These are phyloP conservation scores for Isoperla grammatica DNA, from an alignment of 2,888 invertebrate species.

Conservation along the genomic window DNA sequence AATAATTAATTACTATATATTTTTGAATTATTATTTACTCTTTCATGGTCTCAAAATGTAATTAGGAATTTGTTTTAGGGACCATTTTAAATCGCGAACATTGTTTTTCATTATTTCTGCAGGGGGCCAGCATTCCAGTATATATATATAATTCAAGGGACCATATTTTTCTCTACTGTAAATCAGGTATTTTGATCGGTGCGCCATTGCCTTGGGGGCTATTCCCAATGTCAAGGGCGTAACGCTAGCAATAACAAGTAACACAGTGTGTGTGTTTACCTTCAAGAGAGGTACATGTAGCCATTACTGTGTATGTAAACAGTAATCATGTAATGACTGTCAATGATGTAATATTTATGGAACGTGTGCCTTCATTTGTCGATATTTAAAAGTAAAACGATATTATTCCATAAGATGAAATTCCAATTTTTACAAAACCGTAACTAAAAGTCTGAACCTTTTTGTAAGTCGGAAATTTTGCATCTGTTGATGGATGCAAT, in stretches of 20 bases:
- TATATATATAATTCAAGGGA: neutral
- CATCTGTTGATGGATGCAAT: too few species aligned
- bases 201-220: too few species aligned
- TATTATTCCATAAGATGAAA: neutral
- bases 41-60: conserved; percentile 16
- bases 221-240: too few species aligned
- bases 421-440: conserved; percentile 7
- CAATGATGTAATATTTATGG: conserved; percentile 7
- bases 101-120: neutral
- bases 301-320: too few species aligned
- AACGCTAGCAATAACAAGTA: too few species aligned
- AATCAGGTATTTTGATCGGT: too few species aligned
- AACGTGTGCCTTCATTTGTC: conserved; percentile 14
- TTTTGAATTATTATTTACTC: conserved; percentile 17
- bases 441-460: conserved; percentile 14
- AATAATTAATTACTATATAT: conserved; percentile 17
- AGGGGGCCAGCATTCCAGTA: neutral
- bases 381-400: neutral
- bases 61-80: conserved; percentile 2
- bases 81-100: neutral
- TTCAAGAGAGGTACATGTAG: too few species aligned
- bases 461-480: neutral
- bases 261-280: too few species aligned
- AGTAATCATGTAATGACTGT: conserved; percentile 1
- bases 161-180: too few species aligned